Conservation (phyloP, 2,797 vertebrate genomes). For the Mus spretus region DNA sequence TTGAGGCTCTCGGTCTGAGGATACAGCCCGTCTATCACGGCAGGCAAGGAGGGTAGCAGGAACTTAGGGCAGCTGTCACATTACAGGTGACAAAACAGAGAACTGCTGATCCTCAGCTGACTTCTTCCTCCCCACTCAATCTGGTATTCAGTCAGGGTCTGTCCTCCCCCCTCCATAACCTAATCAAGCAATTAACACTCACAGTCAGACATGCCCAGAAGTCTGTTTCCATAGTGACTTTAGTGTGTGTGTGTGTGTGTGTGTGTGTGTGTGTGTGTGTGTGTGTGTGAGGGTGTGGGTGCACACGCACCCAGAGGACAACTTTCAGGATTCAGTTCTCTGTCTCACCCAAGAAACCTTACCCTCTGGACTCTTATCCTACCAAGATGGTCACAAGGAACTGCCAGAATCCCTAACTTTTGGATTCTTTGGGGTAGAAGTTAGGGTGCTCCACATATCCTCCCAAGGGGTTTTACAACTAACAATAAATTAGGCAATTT, state of each 20-base stretch:
- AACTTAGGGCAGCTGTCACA: not conserved
- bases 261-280: not conserved
- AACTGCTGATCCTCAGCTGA: not conserved
- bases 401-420: not conserved
- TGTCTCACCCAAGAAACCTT: not conserved
- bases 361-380: too few relatives aligned
- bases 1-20: not conserved
- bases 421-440: not conserved
- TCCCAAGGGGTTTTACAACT: not conserved
- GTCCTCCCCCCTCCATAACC: not conserved
- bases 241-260: not conserved
- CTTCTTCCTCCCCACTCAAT: not conserved
- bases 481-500: not conserved
- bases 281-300: too few relatives aligned
- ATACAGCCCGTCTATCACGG: too few relatives aligned
- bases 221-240: not conserved
- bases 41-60: not conserved
- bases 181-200: not conserved
- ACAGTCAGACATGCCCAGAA: not conserved
- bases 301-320: not conserved
- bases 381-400: not conserved
- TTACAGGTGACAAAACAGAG: not conserved
- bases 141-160: not conserved
- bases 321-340: not conserved
- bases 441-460: not conserved